Percentiles rank a stretch among this genome's conserved stretches.
These are phyloP conservation scores for Trichopria drosophilae DNA, from an alignment of 2,888 invertebrate genomes.

Conservation along the genomic window DNA sequence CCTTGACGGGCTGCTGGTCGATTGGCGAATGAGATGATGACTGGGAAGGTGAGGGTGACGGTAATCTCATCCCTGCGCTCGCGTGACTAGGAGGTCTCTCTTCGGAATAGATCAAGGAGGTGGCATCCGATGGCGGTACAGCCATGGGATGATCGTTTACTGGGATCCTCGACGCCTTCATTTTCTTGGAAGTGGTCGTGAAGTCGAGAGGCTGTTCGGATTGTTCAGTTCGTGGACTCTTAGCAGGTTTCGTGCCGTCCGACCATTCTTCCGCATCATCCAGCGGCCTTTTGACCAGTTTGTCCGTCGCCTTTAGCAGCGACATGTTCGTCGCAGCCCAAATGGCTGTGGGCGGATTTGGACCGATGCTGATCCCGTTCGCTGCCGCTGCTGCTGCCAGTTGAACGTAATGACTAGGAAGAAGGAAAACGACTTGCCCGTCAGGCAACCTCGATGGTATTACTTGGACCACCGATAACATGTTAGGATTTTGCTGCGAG, in stretches of 20 bases:
- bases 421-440: conserved; percentile 65
- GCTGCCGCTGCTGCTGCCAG: conserved; percentile 61
- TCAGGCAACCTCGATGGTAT: conserved; percentile 64
- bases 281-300: conserved; percentile 51
- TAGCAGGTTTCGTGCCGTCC: conserved; percentile 41
- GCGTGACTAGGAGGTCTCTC: conserved; percentile 47
- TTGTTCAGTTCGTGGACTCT: conserved; percentile 41
- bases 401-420: conserved; percentile 67
- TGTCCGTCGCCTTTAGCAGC: conserved; percentile 53
- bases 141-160: conserved; percentile 3
- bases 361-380: conserved; percentile 56
- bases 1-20: conserved; percentile 49
- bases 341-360: conserved; percentile 55
- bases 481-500: conserved; percentile 52
- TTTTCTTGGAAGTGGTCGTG: conserved; percentile 52
- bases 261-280: conserved; percentile 49
- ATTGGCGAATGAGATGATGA: conserved; percentile 31
- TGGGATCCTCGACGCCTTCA: conserved; percentile 37
- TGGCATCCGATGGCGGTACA: conserved; percentile 21
- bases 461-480: conserved; percentile 59
- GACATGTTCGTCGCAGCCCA: conserved; percentile 58
- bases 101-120: conserved; percentile 32
- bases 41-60: conserved; percentile 33
- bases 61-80: conserved; percentile 42
- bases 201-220: conserved; percentile 56